Evolutionary conservation across 1,140 invertebrate genomes (phyloP).

Genomic region (Lethrus apterus): DNA sequence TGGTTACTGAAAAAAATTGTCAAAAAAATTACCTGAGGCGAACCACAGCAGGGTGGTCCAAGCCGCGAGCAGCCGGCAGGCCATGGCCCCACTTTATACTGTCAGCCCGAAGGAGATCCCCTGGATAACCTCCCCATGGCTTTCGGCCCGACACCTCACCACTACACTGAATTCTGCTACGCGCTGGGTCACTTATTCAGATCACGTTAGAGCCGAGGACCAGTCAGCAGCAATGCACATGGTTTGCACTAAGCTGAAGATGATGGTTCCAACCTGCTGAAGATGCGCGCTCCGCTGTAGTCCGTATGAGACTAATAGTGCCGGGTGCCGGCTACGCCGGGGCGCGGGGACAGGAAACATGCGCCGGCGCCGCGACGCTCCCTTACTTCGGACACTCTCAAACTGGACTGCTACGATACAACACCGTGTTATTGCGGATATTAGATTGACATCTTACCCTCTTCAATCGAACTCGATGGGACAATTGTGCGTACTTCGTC

Average conservation of each 20-base stretch:
- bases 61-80: conserved; percentile 27
- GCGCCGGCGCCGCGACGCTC: conserved; percentile 22
- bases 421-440: conserved; percentile 18
- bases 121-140: conserved; percentile 25
- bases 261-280: conserved; percentile 1
- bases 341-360: conserved; percentile 16
- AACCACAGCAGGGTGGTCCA: conserved; percentile 33
- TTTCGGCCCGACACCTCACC: conserved; percentile 16
- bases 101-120: conserved; percentile 27
- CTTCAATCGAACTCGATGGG: too few relatives aligned
- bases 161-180: conserved; percentile 12
- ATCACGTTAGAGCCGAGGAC: conserved; percentile 8
- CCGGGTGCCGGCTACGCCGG: conserved; percentile 15
- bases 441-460: conserved; percentile 7
- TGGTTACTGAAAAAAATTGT: neutral
- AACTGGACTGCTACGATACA: conserved; percentile 3
- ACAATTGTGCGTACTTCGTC: too few relatives aligned
- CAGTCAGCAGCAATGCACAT: conserved; percentile 21
- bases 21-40: conserved; percentile 27
- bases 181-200: conserved; percentile 6
- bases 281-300: conserved; percentile 15
- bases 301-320: conserved; percentile 23
- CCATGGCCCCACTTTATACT: conserved; percentile 26
- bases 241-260: conserved; percentile 21
- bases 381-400: neutral